phyloP scores from a whole-genome alignment of 2,888 invertebrate species.

The Xanthostigma xanthostigma region DNA sequence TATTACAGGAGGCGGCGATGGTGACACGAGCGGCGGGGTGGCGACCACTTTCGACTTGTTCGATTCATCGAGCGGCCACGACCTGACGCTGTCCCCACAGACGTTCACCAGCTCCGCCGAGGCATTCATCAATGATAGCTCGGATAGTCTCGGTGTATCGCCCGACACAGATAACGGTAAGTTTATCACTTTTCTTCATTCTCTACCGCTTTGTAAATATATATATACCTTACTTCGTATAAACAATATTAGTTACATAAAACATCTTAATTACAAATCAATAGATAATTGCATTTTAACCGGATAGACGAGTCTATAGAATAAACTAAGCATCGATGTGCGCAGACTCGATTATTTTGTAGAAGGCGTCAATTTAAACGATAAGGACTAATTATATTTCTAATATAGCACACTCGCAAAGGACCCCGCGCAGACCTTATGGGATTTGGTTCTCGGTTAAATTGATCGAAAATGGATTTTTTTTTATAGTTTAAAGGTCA shows the following conservation, averaged over 20 bases:
- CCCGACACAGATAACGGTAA: constrained; percentile 43
- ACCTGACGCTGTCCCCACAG: constrained; percentile 44
- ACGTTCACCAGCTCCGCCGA: constrained; percentile 46
- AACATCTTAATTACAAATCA: too few species aligned
- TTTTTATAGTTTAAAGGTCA: too few species aligned
- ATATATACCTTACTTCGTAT: neutral
- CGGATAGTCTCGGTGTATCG: constrained; percentile 43
- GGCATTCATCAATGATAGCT: constrained; percentile 48
- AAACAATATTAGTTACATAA: neutral
- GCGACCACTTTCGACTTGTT: constrained; percentile 38
- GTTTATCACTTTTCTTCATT: constrained; percentile 13
- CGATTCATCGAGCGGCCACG: constrained; percentile 42
- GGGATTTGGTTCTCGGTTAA: too few species aligned
- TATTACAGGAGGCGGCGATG: neutral
- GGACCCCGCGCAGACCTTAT: too few species aligned
- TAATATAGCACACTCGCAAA: too few species aligned
- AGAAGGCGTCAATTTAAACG: too few species aligned
- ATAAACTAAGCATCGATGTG: too few species aligned
- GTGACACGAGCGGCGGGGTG: constrained; percentile 20
- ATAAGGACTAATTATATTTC: too few species aligned
- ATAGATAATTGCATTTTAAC: too few species aligned
- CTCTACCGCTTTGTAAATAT: constrained; percentile 1
- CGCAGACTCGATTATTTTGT: too few species aligned
- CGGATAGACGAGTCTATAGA: too few species aligned
- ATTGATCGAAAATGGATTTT: too few species aligned